Evolutionary conservation across 2,888 invertebrate species (phyloP), one percentile per base, ranked within the genome.

Genomic region (Nymphalis c-album): DNA sequence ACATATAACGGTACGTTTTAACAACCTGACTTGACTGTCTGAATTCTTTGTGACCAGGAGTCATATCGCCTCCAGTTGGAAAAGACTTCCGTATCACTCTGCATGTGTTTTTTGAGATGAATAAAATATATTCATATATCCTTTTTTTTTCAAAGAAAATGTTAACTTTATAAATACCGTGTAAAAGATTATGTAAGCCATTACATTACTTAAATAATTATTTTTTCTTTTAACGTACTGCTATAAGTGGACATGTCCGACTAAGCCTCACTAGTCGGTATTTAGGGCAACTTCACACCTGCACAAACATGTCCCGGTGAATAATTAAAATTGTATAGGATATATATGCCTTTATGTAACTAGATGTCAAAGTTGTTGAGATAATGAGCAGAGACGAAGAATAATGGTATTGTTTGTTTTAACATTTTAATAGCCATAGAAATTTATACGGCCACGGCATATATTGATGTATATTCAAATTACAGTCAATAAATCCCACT

Each of bases 281-380:
- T 88, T 83, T 85, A 80, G 88, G 83, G 75, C 85, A 79, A 64
- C 64, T 58, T 47, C 73, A 78, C 89, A 89, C 87, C 85, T 89
- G 88, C 75, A 68, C 80, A 88, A 87, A 89, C 80, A 88, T 51
- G 67, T 78, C 73, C 74, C 80, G 77, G 77, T 81, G 83, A 87
- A 85, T 80, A 81, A 81, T 85, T 83, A 77, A 84, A 79, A 79
- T 77, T 73, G 78, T 72, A 75, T 71, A 72, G 67, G 59, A 60
- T 74, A 76, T 74, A 75, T 58, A 59, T 26, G 45, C 31, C 47
- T 61, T 26, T 47, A 59, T 40, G 62, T 51, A 55, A 48, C 57
- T 66, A 57, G 26, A 58, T 53, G 60, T 46, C 67, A 60, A 63
- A 57, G 66, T 60, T 60, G 53, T 62, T 58, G 55, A 66, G 60